phyloP scores from a whole-genome alignment of 2,797 vertebrate species.

The Catostomus latipinnis region DNA sequence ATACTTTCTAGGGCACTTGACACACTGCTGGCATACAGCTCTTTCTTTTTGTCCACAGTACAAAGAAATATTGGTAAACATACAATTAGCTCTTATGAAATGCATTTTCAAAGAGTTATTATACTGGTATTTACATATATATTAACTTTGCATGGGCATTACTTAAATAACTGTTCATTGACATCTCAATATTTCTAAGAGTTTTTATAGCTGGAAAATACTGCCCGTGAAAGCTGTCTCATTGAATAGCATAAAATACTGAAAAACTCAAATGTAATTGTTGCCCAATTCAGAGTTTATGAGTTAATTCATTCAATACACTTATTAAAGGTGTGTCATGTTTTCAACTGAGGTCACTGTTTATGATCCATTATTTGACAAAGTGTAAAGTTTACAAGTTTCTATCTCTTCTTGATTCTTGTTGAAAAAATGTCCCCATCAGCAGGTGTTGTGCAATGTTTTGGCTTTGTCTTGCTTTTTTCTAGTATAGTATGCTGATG shows the following conservation, averaged over 20 bases:
- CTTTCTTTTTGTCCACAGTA: not conserved
- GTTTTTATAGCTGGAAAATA: no score
- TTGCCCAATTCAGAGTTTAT: not conserved
- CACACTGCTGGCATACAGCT: not conserved
- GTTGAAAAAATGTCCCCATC: not conserved
- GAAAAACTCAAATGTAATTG: no score
- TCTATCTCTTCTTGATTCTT: not conserved
- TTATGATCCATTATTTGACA: not conserved
- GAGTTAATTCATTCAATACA: not conserved
- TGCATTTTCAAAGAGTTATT: no score
- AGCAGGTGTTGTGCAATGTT: conserved; percentile 6
- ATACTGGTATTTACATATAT: no score
- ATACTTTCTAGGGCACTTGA: not conserved
- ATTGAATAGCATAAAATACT: no score
- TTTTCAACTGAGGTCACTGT: not conserved
- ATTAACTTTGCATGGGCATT: no score
- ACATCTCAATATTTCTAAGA: no score
- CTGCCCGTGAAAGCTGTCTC: no score
- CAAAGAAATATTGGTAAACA: not conserved
- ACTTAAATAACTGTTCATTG: no score
- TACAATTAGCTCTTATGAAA: no score
- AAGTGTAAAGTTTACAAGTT: not conserved
- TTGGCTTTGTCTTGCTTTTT: not conserved
- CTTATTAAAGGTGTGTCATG: not conserved
- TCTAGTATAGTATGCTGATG: not conserved